Evolutionary conservation across 2,113 vertebrate genomes (phyloP), one percentile per base, ranked within the genome.

Genomic region (Pterocles orientalis): DNA sequence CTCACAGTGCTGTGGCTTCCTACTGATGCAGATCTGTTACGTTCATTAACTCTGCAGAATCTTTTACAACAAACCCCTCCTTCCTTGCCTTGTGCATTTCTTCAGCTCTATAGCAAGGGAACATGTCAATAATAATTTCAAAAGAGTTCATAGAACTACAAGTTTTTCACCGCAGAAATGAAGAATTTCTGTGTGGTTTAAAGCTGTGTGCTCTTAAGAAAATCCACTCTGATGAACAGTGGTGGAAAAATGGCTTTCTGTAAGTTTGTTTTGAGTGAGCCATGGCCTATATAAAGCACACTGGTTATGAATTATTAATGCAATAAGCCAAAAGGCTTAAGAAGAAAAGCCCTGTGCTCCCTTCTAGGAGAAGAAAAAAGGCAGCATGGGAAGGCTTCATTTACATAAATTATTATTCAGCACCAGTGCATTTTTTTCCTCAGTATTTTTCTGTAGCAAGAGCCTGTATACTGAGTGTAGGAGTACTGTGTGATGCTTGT

Each of bases 291-390:
- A 50, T 31, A 79, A 90, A 86, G 62, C 53, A 68, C 61, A 0
- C 20, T 50, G 48, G 26, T 43, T 50, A 72, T 95, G 73, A 91
- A 96, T 96, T 94, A 87, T 91, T 87, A 92, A 96, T 69, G 45
- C 33, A 92, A 31, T 71, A 89, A 97, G 50, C 41, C 66, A 89
- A 65, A 23, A 95, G 86, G 33, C 56, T 94, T 86, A 82, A 75
- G 81, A 89, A 91, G 81, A 89, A 92, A 88, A 96, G 45, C 41
- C 88, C 51, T 56, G 24, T 3, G 0, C 50, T 92, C 47, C 65
- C 34, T 60, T 90, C 61, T 31, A 86, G 61, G 48, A 94, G 89
- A 76, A 94, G 21, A 26, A 41, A 45, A 77, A 82, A 78, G 31
- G 45, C 14, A 47, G 20, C 0, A 2, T 76, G 77, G 65, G 61